Conservation (phyloP, 2,113 vertebrate species). For the Zapus hudsonius region DNA sequence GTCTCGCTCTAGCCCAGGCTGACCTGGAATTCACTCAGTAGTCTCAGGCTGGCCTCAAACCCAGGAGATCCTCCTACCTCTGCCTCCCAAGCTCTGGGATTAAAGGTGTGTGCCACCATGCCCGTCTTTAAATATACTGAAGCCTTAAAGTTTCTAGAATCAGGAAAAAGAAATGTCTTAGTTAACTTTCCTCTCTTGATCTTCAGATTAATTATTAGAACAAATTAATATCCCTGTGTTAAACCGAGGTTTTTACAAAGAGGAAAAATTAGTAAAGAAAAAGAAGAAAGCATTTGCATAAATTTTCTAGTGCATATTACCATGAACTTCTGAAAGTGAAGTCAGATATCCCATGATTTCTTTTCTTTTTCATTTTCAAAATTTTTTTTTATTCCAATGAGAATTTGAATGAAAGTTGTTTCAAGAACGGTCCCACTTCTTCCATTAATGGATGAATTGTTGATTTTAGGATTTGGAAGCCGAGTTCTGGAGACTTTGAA, state of each 20-base stretch:
- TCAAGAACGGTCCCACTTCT: background rate
- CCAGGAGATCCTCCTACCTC: too few species aligned
- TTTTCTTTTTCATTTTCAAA: too few species aligned
- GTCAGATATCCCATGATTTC: background rate
- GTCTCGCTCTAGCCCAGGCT: too few species aligned
- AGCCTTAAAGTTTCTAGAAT: background rate
- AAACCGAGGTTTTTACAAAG: background rate
- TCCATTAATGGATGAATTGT: background rate
- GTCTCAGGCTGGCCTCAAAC: too few species aligned
- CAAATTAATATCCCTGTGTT: background rate
- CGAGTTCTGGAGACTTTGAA: background rate
- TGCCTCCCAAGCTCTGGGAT: too few species aligned
- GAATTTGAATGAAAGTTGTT: conserved; percentile 15
- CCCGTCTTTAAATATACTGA: background rate
- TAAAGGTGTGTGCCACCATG: too few species aligned
- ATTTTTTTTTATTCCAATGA: background rate
- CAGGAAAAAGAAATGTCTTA: background rate
- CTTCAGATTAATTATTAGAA: background rate
- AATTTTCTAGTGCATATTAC: background rate
- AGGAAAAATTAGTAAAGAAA: background rate
- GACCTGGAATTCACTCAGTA: too few species aligned
- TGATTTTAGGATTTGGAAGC: background rate
- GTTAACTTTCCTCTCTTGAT: background rate
- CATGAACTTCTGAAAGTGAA: conserved; percentile 22
- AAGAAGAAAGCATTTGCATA: background rate